phyloP scores from a whole-genome alignment of 2,797 vertebrate genomes.

The Sphenodon punctatus region DNA sequence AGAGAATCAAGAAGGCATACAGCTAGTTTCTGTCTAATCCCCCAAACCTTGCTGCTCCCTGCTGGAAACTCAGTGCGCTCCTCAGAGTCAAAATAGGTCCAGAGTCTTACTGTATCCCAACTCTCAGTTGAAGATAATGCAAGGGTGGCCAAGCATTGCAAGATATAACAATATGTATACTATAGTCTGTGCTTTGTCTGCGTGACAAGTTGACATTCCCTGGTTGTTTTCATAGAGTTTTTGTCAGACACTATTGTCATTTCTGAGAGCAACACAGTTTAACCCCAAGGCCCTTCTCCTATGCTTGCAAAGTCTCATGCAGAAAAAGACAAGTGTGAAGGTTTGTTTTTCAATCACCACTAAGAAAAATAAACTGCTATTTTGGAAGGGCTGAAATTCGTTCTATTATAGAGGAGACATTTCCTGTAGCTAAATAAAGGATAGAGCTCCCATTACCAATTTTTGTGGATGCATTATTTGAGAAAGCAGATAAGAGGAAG shows the following conservation, averaged over 20 bases:
- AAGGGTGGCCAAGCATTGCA: neutral
- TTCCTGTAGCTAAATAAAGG: constrained; percentile 24
- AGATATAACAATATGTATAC: neutral
- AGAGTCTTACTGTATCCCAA: neutral
- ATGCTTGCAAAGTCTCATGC: neutral
- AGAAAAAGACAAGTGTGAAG: constrained; percentile 11
- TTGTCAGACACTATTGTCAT: neutral
- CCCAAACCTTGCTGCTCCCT: neutral
- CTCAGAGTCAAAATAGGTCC: neutral
- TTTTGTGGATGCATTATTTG: neutral
- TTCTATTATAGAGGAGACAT: too few relatives aligned
- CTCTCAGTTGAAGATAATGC: neutral
- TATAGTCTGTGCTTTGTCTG: neutral
- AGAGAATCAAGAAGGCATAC: too few relatives aligned
- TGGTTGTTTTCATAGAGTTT: neutral
- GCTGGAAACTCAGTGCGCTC: neutral
- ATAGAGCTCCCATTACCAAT: neutral
- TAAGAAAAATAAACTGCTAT: constrained; percentile 9
- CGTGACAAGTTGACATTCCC: neutral
- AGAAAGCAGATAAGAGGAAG: constrained; percentile 23
- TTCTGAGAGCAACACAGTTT: neutral
- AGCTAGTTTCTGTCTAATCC: neutral
- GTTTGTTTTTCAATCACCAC: neutral
- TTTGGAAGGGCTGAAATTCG: neutral
- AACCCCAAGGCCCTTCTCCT: neutral